A percentile compares a stretch with the other conserved stretches of the same genome.
Evolutionary conservation across 2,888 invertebrate genomes (phyloP).

Genomic region (Drosophila glabriapex): DNA sequence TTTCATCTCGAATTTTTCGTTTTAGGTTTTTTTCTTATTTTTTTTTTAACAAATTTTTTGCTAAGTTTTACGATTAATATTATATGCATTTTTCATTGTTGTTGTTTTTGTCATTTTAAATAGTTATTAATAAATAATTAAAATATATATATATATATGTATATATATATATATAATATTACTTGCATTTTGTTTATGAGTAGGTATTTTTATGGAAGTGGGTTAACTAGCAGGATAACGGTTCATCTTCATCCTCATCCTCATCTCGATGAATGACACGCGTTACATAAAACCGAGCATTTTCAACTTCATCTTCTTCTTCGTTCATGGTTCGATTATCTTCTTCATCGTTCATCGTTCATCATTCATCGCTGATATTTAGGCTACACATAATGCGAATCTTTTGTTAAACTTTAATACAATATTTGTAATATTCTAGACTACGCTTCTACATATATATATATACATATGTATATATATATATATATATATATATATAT

Average conservation of each 20-base stretch:
- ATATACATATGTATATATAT: slow-evolving; percentile 6
- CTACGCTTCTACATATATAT: slow-evolving; percentile 37
- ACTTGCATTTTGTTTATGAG: slow-evolving; percentile 46
- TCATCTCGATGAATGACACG: slow-evolving; percentile 16
- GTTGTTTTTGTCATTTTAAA: slow-evolving; percentile 57
- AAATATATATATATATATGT: slow-evolving; percentile 41
- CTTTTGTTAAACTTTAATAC: slow-evolving; percentile 68
- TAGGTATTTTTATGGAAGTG: slow-evolving; percentile 60
- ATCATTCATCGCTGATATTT: slow-evolving; percentile 59
- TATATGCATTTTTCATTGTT: slow-evolving; percentile 42
- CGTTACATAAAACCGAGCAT: slow-evolving; percentile 63
- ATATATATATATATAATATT: slow-evolving; percentile 33
- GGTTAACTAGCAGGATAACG: slow-evolving; percentile 52
- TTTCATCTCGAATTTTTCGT: background rate
- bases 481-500: slow-evolving; percentile 14
- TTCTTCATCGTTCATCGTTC: background rate
- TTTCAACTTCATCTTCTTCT: slow-evolving; percentile 24
- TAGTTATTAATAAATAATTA: slow-evolving; percentile 74
- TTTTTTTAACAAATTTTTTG: slow-evolving; percentile 69
- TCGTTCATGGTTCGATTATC: background rate
- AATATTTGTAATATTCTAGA: slow-evolving; percentile 71
- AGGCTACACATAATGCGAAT: slow-evolving; percentile 61
- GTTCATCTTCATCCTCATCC: slow-evolving; percentile 16
- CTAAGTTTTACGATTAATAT: slow-evolving; percentile 58
- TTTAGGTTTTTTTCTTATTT: slow-evolving; percentile 25